Evolutionary conservation across 2,113 vertebrate species (phyloP).

Genomic region (Tonatia bakeri): DNA sequence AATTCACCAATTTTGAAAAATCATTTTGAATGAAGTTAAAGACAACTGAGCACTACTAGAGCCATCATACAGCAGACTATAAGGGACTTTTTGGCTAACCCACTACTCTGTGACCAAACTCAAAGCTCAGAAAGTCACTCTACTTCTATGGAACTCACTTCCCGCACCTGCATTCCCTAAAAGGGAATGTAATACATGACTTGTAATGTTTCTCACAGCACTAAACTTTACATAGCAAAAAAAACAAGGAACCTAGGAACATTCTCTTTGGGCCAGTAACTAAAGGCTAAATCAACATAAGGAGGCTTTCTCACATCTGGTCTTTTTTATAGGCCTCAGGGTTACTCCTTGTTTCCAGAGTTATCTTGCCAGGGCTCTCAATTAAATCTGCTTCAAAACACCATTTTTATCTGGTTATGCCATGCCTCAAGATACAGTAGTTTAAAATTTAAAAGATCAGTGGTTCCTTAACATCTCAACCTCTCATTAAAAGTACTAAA

Average conservation of each 20-base stretch:
- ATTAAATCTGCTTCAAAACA: constrained; percentile 16
- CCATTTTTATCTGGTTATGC: background rate
- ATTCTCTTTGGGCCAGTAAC: background rate
- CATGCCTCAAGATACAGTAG: background rate
- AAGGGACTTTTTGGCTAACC: too few relatives aligned
- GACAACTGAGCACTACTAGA: too few relatives aligned
- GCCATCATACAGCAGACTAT: too few relatives aligned
- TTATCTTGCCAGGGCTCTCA: background rate
- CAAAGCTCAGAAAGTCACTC: constrained; percentile 15
- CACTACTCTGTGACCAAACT: background rate
- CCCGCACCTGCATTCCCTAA: background rate
- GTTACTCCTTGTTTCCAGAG: background rate
- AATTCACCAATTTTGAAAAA: too few relatives aligned
- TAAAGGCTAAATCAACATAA: background rate
- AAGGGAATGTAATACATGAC: background rate
- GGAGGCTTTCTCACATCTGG: background rate
- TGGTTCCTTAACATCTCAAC: background rate
- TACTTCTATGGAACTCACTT: background rate
- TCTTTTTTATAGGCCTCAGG: background rate
- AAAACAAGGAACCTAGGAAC: background rate
- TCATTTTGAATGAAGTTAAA: too few relatives aligned
- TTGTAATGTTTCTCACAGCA: background rate
- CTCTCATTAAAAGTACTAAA: background rate
- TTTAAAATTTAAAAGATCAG: constrained; percentile 22
- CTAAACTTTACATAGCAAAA: constrained; percentile 7